phyloP scores from a whole-genome alignment of 2,888 invertebrate genomes.

The Corbicula japonica region DNA sequence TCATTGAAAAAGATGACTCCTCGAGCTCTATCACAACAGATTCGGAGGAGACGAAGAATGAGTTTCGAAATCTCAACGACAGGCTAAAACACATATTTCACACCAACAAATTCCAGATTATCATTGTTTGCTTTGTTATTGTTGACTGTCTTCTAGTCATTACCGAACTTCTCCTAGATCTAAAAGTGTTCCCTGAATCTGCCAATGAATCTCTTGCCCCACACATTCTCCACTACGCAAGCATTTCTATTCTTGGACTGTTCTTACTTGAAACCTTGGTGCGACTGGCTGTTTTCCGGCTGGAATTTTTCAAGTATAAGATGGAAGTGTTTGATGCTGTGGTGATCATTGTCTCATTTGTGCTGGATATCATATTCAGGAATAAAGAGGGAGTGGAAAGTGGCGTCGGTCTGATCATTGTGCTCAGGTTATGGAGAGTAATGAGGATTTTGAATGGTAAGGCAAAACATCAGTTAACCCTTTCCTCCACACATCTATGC shows the following conservation, averaged over 20 bases:
- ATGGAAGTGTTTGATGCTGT: constrained; percentile 87
- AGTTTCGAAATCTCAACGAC: constrained; percentile 75
- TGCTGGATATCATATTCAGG: constrained; percentile 85
- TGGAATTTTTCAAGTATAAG: constrained; percentile 86
- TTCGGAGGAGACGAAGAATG: constrained; percentile 80
- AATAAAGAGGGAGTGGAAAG: constrained; percentile 81
- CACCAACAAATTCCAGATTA: constrained; percentile 84
- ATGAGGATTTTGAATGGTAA: constrained; percentile 87
- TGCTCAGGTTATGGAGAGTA: constrained; percentile 87
- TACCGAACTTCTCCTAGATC: constrained; percentile 86
- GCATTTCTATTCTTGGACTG: constrained; percentile 84
- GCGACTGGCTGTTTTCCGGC: constrained; percentile 84
- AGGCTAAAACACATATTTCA: constrained; percentile 75
- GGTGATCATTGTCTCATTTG: constrained; percentile 86
- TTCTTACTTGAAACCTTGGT: constrained; percentile 85
- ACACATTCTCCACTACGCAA: constrained; percentile 85
- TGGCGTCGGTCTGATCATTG: constrained; percentile 86
- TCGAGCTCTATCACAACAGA: constrained; percentile 83
- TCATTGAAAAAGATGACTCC: constrained; percentile 85
- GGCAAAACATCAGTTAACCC: constrained; percentile 36
- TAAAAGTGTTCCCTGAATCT: constrained; percentile 81
- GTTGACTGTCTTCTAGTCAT: constrained; percentile 86
- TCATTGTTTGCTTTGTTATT: constrained; percentile 85
- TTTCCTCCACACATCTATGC: too few relatives aligned
- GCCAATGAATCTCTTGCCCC: constrained; percentile 71